These are phyloP conservation scores for Alligator mississippiensis DNA, from an alignment of 2,113 vertebrate genomes.

Conservation along the genomic window DNA sequence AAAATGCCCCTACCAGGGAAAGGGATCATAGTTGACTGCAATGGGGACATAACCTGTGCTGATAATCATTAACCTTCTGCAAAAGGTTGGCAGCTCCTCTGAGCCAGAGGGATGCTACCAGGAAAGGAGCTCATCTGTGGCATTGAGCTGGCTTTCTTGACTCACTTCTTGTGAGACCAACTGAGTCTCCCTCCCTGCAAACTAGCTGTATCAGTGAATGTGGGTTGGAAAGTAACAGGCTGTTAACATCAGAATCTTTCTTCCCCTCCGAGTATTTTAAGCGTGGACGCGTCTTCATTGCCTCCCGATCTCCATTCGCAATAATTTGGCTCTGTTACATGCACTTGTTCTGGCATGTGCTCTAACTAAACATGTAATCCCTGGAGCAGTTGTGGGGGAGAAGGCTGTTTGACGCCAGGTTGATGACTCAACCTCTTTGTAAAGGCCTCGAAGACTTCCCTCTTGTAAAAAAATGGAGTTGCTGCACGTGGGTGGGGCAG, in stretches of 20 bases:
- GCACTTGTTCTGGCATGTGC: not conserved
- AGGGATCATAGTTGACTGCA: too few species aligned
- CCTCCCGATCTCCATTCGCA: not conserved
- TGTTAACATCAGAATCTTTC: not conserved
- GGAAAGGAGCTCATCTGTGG: not conserved
- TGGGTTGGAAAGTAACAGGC: not conserved
- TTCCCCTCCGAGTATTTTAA: not conserved
- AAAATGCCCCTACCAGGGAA: too few species aligned
- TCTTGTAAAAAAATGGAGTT: not conserved
- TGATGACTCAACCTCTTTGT: too few species aligned
- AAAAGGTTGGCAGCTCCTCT: not conserved
- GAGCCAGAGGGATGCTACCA: not conserved
- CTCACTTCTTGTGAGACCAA: not conserved
- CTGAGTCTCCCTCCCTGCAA: not conserved
- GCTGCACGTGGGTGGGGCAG: rapidly evolving
- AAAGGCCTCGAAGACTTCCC: not conserved
- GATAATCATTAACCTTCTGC: not conserved
- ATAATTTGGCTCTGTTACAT: not conserved
- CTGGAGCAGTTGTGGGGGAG: not conserved
- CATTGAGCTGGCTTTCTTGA: not conserved
- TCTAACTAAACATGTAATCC: not conserved
- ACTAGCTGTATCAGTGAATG: not conserved
- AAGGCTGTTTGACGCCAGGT: not conserved
- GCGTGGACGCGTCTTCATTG: not conserved
- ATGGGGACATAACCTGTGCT: too few species aligned